Evolutionary conservation across 2,113 vertebrate genomes (phyloP), one percentile per base, ranked within the genome.

Genomic region (Eira barbara): DNA sequence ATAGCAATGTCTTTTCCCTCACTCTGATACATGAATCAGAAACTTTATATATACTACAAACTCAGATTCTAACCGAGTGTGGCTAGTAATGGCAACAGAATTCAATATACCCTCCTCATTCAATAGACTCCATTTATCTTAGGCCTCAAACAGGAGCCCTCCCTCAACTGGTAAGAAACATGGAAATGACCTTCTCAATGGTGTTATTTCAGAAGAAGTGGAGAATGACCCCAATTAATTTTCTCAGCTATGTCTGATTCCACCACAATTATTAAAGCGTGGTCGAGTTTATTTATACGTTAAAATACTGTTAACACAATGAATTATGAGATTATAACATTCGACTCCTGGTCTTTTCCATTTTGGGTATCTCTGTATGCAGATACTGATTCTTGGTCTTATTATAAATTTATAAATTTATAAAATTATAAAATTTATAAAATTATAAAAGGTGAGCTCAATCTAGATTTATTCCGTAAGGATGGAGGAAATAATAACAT

Each of bases 21-120:
- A 88, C 82, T 31, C 57, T 47, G 47, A 42, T 65, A 84, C 9
- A 84, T 71, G 61, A 96, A 89, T 71, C 92, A 92, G 95, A 97
- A 97, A 94, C 52, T 57, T 63, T 55, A 94, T 36, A 83, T n/a
- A 86, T n/a, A 91, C 45, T 65, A 20, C 29, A 94, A 92, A 96
- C 61, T 97, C 67, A 83, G 52, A 97, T 92, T 95, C 73, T 63
- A 47, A 84, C 29, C 36, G 47, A 89, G 47, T 57, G 17, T 92
- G 25, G 92, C 36, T 86, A 73, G 80, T 34, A 47, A 88, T 74
- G 80, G 67, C 49, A 97, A 69, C 9, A 63, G 69, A 94, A 87
- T 96, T 92, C 89, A 86, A 92, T 67, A 87, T 15, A 36, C 67
- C 15, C 29, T 95, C 25, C 36, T 34, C 49, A 45, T 87, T 91